These are phyloP conservation scores for Stenotaenia linearis DNA, from an alignment of 2,888 invertebrate species.

Conservation along the genomic window DNA sequence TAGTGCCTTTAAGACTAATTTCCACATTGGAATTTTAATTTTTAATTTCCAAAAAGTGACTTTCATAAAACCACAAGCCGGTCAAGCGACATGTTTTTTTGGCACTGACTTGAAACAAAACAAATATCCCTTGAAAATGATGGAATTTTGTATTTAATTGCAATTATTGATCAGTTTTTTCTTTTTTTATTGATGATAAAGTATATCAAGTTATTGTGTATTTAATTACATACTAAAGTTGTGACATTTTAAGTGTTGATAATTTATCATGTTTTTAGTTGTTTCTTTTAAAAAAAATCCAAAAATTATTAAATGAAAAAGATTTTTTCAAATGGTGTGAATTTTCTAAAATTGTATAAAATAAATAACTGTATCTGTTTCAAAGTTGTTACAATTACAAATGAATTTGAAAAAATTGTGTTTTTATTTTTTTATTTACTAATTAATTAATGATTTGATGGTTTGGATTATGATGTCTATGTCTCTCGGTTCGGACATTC, in stretches of 20 bases:
- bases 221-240: not conserved
- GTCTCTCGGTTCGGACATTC: constrained; percentile 9
- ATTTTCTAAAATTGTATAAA: not conserved
- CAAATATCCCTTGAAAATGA: no score
- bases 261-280: not conserved
- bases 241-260: not conserved
- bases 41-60: not conserved
- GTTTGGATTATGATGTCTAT: not conserved
- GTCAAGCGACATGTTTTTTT: not conserved
- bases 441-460: not conserved
- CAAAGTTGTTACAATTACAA: not conserved
- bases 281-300: not conserved
- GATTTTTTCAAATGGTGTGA: not conserved
- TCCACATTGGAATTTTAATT: not conserved
- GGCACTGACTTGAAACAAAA: no score
- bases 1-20: not conserved
- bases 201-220: not conserved
- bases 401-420: not conserved
- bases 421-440: no score
- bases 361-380: not conserved
- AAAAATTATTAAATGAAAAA: not conserved
- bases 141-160: not conserved
- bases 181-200: not conserved
- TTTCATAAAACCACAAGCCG: not conserved
- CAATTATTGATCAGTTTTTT: not conserved